phyloP scores from a whole-genome alignment of 2,888 invertebrate genomes.

The Polydrusus tereticollis region DNA sequence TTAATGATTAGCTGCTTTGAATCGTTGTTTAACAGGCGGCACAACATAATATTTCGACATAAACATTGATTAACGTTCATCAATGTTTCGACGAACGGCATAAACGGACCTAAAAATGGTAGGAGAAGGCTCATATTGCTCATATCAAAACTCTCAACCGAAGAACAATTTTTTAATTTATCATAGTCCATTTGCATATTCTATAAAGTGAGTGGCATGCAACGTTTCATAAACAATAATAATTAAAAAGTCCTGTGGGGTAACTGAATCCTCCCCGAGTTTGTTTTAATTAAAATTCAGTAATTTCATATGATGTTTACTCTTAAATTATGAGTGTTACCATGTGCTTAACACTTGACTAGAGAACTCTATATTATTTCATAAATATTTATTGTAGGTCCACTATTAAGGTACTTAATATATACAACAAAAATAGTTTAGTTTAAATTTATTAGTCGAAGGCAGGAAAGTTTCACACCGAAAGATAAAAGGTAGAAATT shows the following conservation, averaged over 20 bases:
- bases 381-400: conserved; percentile 60
- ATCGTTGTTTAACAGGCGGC: no score
- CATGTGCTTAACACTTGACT: conserved; percentile 63
- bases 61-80: no score
- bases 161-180: no score
- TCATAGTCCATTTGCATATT: not conserved
- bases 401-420: conserved; percentile 50
- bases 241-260: conserved; percentile 5
- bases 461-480: conserved; percentile 15
- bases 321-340: conserved; percentile 60
- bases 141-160: no score
- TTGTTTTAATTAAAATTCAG: conserved; percentile 56
- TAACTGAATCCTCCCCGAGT: conserved; percentile 55
- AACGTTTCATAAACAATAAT: conserved; percentile 7
- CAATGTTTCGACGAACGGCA: no score
- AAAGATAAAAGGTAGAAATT: conserved; percentile 9
- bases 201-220: not conserved
- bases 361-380: conserved; percentile 55
- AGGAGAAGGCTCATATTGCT: no score
- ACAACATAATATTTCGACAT: no score
- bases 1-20: no score
- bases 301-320: conserved; percentile 59
- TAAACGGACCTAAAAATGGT: no score
- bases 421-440: conserved; percentile 38
- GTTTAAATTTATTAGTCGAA: conserved; percentile 20